These are phyloP conservation scores for Octodonta nipae DNA, from an alignment of 2,888 invertebrate genomes.

Conservation along the genomic window DNA sequence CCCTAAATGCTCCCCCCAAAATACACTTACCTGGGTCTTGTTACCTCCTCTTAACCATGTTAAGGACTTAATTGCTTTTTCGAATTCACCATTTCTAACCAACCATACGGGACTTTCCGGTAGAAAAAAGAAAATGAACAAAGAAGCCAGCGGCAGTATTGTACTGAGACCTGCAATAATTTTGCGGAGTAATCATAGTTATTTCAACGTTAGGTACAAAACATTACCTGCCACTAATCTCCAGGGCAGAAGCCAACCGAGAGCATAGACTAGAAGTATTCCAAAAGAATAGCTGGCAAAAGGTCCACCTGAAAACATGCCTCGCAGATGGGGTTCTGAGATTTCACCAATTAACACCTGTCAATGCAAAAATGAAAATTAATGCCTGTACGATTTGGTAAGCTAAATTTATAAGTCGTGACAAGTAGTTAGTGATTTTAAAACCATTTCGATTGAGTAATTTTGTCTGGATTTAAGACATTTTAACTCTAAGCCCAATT, in stretches of 20 bases:
- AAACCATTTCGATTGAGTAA: too few relatives aligned
- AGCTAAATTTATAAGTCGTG: too few relatives aligned
- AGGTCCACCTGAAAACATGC: constrained; percentile 55
- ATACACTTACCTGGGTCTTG: constrained; percentile 28
- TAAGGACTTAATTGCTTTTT: constrained; percentile 36
- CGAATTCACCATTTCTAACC: constrained; percentile 44
- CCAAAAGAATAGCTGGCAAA: constrained; percentile 64
- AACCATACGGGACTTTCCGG: constrained; percentile 70
- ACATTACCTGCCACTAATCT: constrained; percentile 46
- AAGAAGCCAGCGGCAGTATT: constrained; percentile 46
- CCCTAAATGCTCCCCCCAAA: too few relatives aligned
- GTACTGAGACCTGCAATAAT: constrained; percentile 37
- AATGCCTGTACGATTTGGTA: too few relatives aligned
- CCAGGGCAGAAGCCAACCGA: constrained; percentile 59
- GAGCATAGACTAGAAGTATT: constrained; percentile 56
- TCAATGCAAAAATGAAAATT: too few relatives aligned
- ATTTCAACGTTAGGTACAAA: background rate
- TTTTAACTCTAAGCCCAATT: too few relatives aligned
- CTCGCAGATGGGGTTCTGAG: constrained; percentile 57
- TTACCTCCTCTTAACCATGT: constrained; percentile 31
- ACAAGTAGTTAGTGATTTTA: too few relatives aligned
- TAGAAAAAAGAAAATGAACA: constrained; percentile 47
- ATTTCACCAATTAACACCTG: constrained; percentile 67
- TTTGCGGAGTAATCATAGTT: constrained; percentile 14
- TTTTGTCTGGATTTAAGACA: too few relatives aligned